Conservation (phyloP, 2,113 vertebrate species). For the Cephalopholis sonnerati region DNA sequence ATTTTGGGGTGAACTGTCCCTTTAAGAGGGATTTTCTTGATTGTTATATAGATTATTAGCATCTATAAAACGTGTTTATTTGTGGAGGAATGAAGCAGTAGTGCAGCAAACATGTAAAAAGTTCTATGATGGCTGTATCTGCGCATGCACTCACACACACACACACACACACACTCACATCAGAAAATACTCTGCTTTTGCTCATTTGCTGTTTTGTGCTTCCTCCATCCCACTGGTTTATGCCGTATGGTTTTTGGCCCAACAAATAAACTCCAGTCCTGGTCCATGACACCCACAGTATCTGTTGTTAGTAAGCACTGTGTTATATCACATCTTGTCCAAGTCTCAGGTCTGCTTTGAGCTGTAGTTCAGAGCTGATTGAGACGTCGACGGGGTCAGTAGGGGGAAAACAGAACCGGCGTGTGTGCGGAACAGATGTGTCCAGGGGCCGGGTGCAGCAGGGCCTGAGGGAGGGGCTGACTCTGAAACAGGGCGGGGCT, state of each 20-base stretch:
- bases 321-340: constrained; percentile 46
- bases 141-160: constrained; percentile 26
- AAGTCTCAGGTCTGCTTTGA: constrained; percentile 14
- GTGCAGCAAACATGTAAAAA: constrained; percentile 5
- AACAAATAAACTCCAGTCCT: not conserved
- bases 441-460: constrained; percentile 90
- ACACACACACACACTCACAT: constrained; percentile 6
- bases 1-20: no score
- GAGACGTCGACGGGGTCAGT: constrained; percentile 82
- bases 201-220: constrained; percentile 8
- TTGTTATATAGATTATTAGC: constrained; percentile 14
- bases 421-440: constrained; percentile 93
- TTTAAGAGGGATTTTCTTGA: not conserved
- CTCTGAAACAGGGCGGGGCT: constrained; percentile 90
- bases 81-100: not conserved
- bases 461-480: constrained; percentile 90
- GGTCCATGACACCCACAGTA: not conserved
- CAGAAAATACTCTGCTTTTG: constrained; percentile 1
- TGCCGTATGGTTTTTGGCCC: not conserved
- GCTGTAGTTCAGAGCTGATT: constrained; percentile 19
- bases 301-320: constrained; percentile 24
- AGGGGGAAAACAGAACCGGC: constrained; percentile 93
- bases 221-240: not conserved
- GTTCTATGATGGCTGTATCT: constrained; percentile 51
- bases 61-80: not conserved